A percentile compares a stretch with the other conserved stretches of the same genome.
phyloP scores from a whole-genome alignment of 2,888 invertebrate genomes.

The Lepidochitona cinerea region DNA sequence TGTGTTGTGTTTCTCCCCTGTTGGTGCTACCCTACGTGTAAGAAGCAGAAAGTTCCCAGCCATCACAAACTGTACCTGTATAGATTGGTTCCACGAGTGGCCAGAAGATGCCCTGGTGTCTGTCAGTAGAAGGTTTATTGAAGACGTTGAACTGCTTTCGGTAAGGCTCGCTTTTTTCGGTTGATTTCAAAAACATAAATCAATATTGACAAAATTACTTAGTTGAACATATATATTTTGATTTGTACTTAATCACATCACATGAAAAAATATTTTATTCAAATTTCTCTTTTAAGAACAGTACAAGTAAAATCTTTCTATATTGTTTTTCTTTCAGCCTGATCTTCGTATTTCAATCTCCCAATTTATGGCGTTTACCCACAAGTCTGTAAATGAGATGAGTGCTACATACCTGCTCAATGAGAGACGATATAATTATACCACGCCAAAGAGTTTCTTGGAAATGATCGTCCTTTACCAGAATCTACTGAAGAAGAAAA shows the following conservation, averaged over 20 bases:
- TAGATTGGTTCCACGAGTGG: constrained; percentile 99
- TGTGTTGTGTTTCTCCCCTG: constrained; percentile 97
- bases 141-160: constrained; percentile 84
- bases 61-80: constrained; percentile 93
- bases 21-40: constrained; percentile 91
- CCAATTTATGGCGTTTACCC: constrained; percentile 95
- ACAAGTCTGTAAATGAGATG: constrained; percentile 92
- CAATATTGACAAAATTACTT: no score
- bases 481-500: constrained; percentile 87
- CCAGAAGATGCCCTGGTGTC: constrained; percentile 96
- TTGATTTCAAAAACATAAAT: no score
- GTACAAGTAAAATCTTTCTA: not conserved
- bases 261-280: no score
- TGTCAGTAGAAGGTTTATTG: constrained; percentile 90
- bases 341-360: constrained; percentile 87
- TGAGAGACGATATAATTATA: constrained; percentile 95
- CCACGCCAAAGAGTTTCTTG: constrained; percentile 96
- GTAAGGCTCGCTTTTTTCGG: constrained; percentile 74
- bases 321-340: constrained; percentile 72
- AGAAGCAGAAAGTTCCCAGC: constrained; percentile 96
- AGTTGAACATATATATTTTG: no score
- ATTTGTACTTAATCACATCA: no score
- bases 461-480: constrained; percentile 95
- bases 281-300: no score
- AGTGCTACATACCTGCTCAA: constrained; percentile 89